Percentiles rank a stretch among this genome's conserved stretches.
Conservation (phyloP, 2,113 vertebrate species). For the Stegostoma tigrinum region DNA sequence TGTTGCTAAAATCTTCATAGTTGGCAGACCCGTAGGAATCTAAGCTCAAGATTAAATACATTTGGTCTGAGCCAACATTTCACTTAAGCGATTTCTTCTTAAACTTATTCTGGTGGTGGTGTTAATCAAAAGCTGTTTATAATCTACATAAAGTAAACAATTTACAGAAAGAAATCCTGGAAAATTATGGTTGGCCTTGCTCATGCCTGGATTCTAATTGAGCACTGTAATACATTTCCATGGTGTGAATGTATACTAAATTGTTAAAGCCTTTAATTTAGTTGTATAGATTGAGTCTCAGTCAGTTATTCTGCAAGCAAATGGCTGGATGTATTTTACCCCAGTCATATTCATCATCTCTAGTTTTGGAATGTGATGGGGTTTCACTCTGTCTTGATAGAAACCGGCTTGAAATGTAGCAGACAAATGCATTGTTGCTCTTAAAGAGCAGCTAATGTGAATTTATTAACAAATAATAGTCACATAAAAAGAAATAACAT, state of each 20-base stretch:
- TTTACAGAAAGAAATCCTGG: not conserved
- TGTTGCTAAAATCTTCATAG: not conserved
- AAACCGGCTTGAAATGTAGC: slow-evolving; percentile 19
- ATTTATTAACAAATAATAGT: not conserved
- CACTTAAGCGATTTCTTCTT: not conserved
- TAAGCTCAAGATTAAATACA: not conserved
- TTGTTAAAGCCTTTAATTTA: not conserved
- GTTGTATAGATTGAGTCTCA: not conserved
- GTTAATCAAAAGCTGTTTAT: not conserved
- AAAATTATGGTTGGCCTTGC: not conserved
- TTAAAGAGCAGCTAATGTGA: not conserved
- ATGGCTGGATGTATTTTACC: not conserved
- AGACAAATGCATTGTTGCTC: not conserved
- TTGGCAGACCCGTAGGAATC: not conserved
- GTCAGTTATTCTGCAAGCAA: not conserved
- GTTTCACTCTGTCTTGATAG: not conserved
- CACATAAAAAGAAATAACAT: not conserved
- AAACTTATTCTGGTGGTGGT: not conserved
- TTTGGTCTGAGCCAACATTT: not conserved
- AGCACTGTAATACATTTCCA: not conserved
- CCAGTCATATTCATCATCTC: not conserved
- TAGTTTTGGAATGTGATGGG: not conserved
- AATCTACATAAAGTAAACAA: slow-evolving; percentile 11
- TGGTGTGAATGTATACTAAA: not conserved
- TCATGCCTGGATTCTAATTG: not conserved